Percentiles rank a stretch among this genome's conserved stretches.
Conservation (phyloP, 2,888 invertebrate genomes). For the Carterocephalus palaemon region DNA sequence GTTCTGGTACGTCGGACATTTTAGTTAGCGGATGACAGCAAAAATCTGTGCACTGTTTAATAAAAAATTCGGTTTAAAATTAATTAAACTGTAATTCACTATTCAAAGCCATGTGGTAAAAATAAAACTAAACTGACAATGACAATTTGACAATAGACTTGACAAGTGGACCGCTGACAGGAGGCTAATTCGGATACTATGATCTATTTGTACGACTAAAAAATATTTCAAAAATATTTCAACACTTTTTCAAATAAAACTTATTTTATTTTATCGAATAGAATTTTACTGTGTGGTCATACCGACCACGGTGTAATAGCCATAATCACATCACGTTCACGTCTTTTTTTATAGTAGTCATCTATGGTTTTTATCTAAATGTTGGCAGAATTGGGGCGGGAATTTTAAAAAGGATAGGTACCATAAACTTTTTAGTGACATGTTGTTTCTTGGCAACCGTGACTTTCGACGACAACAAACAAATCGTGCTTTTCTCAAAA, state of each 20-base stretch:
- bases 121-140: slow-evolving; percentile 25
- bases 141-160: neutral
- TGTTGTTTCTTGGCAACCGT: slow-evolving; percentile 13
- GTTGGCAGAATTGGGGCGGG: slow-evolving; percentile 4
- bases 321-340: too few species aligned
- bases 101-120: slow-evolving; percentile 40
- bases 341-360: too few species aligned
- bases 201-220: too few species aligned
- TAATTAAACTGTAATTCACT: neutral
- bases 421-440: too few species aligned
- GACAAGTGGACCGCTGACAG: too few species aligned
- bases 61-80: neutral
- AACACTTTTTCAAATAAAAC: too few species aligned
- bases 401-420: neutral
- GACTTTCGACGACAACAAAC: neutral
- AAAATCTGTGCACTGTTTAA: slow-evolving; percentile 3
- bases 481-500: slow-evolving; percentile 45
- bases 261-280: too few species aligned
- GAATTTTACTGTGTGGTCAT: too few species aligned
- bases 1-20: slow-evolving; percentile 72
- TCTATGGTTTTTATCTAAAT: too few species aligned
- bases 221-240: too few species aligned
- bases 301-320: too few species aligned
- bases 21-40: slow-evolving; percentile 7
- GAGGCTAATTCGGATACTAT: too few species aligned